A percentile compares a stretch with the other conserved stretches of the same genome.
Conservation (phyloP, 2,888 invertebrate genomes). For the Sarcophaga subvicina region DNA sequence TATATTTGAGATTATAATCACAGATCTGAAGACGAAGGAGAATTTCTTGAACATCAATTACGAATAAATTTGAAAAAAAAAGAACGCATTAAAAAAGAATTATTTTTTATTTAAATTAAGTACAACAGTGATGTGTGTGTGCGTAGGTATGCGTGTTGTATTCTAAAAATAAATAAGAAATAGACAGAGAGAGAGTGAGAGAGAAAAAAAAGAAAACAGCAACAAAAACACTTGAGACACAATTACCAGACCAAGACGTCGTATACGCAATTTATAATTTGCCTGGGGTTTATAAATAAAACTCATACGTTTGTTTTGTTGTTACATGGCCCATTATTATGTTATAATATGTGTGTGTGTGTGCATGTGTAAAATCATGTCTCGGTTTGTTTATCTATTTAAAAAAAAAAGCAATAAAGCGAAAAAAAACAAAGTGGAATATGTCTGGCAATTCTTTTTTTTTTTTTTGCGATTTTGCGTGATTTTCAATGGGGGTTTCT, state of each 20-base stretch:
- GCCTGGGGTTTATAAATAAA: constrained; percentile 60
- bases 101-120: neutral
- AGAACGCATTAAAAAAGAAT: neutral
- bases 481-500: constrained; percentile 61
- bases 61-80: neutral
- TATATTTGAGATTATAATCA: neutral
- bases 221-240: constrained; percentile 59
- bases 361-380: neutral
- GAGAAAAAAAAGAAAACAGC: neutral
- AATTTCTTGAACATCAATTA: neutral
- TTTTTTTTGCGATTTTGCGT: constrained; percentile 17
- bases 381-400: neutral
- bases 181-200: neutral
- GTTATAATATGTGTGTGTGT: neutral
- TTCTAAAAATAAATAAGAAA: constrained; percentile 31
- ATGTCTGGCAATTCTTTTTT: neutral
- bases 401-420: too few species aligned
- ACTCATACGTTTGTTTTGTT: constrained; percentile 53
- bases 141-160: constrained; percentile 19
- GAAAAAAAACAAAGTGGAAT: neutral
- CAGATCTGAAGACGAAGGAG: neutral
- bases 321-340: constrained; percentile 26
- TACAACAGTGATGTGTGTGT: neutral
- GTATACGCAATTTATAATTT: constrained; percentile 68
- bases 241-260: constrained; percentile 47